A percentile compares a stretch with the other conserved stretches of the same genome.
Conservation (phyloP, 1,140 invertebrate species). For the Ceratina calcarata region DNA sequence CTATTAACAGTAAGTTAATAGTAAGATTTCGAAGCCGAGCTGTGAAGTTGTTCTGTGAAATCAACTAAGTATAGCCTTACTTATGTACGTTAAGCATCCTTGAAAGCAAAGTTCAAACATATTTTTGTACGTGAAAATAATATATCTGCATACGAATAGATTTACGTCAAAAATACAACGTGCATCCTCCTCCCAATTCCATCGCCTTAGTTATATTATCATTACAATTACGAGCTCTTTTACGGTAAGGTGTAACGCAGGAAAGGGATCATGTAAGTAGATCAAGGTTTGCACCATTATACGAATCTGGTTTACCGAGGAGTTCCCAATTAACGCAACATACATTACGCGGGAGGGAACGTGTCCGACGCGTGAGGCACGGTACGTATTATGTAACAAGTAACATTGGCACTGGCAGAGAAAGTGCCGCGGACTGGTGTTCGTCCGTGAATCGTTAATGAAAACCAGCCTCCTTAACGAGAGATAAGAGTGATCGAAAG, state of each 20-base stretch:
- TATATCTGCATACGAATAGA: slow-evolving; percentile 25
- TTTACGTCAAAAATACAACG: neutral
- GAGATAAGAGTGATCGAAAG: slow-evolving; percentile 15
- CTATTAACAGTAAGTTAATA: too few relatives aligned
- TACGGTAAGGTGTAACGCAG: neutral
- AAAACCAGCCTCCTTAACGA: slow-evolving; percentile 25
- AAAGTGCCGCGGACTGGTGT: slow-evolving; percentile 54
- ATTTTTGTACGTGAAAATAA: slow-evolving; percentile 25
- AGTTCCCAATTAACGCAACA: slow-evolving; percentile 61
- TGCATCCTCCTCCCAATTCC: neutral
- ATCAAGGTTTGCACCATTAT: slow-evolving; percentile 71
- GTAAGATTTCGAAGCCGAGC: too few relatives aligned
- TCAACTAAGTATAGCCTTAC: too few relatives aligned
- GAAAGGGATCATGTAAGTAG: slow-evolving; percentile 66
- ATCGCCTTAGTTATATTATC: neutral
- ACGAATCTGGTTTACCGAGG: slow-evolving; percentile 66
- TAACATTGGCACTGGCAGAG: slow-evolving; percentile 58
- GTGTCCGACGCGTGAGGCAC: slow-evolving; percentile 53
- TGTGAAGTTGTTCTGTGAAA: too few relatives aligned
- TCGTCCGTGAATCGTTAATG: slow-evolving; percentile 50
- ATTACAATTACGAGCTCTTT: neutral
- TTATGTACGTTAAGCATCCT: too few relatives aligned
- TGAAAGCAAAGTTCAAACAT: neutral
- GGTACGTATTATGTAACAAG: slow-evolving; percentile 62
- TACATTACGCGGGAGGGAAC: slow-evolving; percentile 61